These are phyloP conservation scores for Cladorhizidae sp. DNA, from an alignment of 37 sponge, comb jelly and placozoan genomes.

Conservation along the genomic window DNA sequence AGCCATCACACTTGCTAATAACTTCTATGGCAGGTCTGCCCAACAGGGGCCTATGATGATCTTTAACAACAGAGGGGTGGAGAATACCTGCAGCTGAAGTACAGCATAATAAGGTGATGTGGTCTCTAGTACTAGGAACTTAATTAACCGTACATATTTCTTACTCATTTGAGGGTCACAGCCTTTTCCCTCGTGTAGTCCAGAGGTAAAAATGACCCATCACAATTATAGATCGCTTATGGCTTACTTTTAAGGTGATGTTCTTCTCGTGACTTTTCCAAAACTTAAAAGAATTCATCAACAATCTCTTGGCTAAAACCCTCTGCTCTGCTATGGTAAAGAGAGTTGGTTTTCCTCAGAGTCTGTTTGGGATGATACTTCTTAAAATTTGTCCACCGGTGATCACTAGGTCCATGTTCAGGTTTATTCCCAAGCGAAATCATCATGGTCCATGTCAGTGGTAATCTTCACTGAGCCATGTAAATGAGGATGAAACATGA, in stretches of 20 bases:
- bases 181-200: constrained; percentile 2
- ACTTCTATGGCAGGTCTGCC: too few relatives aligned
- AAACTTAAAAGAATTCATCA: not conserved
- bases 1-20: too few relatives aligned
- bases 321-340: constrained; percentile 8
- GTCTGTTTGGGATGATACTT: constrained; percentile 17
- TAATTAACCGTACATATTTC: constrained; percentile 1
- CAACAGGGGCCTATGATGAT: too few relatives aligned
- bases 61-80: too few relatives aligned
- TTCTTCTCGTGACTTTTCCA: not conserved
- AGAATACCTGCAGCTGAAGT: constrained; percentile 4
- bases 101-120: constrained; percentile 8
- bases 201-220: constrained; percentile 20
- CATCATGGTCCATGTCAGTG: not conserved
- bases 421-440: too few relatives aligned
- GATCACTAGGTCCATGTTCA: not conserved
- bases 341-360: constrained; percentile 10
- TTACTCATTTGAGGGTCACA: not conserved
- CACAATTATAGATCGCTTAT: constrained; percentile 20
- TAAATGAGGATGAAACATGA: too few relatives aligned
- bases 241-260: constrained; percentile 8
- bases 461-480: constrained; percentile 1
- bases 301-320: constrained; percentile 11
- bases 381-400: constrained; percentile 13
- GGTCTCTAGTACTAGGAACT: not conserved